Evolutionary conservation across 2,797 vertebrate genomes (phyloP).

Genomic region (Clamator glandarius): DNA sequence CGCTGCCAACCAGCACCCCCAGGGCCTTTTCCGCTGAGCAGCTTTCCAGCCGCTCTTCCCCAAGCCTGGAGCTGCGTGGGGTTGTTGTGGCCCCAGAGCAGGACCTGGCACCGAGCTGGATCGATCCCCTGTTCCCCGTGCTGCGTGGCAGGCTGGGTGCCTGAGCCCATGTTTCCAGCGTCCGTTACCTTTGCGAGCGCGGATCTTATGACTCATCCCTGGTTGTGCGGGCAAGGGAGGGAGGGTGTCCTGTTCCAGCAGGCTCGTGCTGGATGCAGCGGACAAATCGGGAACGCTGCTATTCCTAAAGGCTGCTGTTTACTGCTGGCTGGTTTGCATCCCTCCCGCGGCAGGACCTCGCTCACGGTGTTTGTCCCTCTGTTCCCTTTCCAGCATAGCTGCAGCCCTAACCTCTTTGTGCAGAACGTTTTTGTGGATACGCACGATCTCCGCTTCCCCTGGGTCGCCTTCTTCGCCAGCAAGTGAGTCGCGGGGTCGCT

Average conservation of each 20-base stretch:
- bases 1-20: too few species aligned
- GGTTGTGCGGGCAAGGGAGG: background rate
- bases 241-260: background rate
- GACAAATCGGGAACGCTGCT: background rate
- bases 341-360: background rate
- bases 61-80: too few species aligned
- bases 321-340: background rate
- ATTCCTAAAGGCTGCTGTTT: background rate
- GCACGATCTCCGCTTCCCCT: conserved; percentile 95
- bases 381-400: conserved; percentile 89
- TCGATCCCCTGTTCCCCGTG: background rate
- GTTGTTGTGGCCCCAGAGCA: too few species aligned
- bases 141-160: background rate
- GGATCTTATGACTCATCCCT: background rate
- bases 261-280: background rate
- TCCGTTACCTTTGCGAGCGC: background rate
- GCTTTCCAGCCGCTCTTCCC: too few species aligned
- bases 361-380: background rate
- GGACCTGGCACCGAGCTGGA: too few species aligned
- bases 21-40: too few species aligned
- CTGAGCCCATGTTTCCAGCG: background rate
- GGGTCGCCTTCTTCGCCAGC: conserved; percentile 99
- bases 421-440: conserved; percentile 99
- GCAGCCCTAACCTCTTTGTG: conserved; percentile 97
- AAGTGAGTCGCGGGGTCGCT: conserved; percentile 82